These are phyloP conservation scores for Falcunculus frontatus DNA, from an alignment of 2,113 vertebrate species.

Conservation along the genomic window DNA sequence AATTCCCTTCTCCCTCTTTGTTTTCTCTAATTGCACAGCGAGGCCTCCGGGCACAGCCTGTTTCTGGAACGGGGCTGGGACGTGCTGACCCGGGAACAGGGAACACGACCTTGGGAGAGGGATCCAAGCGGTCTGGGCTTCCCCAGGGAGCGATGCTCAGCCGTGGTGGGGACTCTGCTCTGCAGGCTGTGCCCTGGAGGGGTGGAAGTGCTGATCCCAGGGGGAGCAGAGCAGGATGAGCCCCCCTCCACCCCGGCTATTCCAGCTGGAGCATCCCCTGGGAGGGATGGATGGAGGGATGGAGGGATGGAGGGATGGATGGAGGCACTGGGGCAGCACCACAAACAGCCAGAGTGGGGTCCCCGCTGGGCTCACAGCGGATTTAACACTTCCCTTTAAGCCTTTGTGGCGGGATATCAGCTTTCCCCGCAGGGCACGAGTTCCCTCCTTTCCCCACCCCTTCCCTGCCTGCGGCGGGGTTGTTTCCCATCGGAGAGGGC, in stretches of 20 bases:
- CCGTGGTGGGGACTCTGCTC: fast-evolving
- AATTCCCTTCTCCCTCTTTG: neutral
- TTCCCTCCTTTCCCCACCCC: neutral
- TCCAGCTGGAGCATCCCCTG: neutral
- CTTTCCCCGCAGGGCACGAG: neutral
- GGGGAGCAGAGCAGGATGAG: neutral
- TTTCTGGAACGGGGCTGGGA: neutral
- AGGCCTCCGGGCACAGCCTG: neutral
- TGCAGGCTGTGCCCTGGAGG: fast-evolving
- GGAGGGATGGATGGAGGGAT: neutral
- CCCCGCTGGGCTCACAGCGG: neutral
- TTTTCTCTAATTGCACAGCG: neutral
- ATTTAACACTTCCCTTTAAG: neutral
- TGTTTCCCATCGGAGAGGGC: neutral
- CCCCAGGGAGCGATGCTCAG: fast-evolving
- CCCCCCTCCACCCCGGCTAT: fast-evolving
- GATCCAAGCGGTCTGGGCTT: neutral
- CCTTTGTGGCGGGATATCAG: neutral
- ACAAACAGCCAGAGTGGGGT: fast-evolving
- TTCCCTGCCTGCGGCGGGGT: neutral
- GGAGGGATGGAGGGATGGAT: neutral
- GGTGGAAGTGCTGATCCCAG: neutral
- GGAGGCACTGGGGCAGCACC: neutral
- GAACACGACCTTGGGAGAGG: neutral
- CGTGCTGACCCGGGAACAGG: neutral